These are phyloP conservation scores for Chlorops oryzae DNA, from an alignment of 1,140 invertebrate species.

Conservation along the genomic window DNA sequence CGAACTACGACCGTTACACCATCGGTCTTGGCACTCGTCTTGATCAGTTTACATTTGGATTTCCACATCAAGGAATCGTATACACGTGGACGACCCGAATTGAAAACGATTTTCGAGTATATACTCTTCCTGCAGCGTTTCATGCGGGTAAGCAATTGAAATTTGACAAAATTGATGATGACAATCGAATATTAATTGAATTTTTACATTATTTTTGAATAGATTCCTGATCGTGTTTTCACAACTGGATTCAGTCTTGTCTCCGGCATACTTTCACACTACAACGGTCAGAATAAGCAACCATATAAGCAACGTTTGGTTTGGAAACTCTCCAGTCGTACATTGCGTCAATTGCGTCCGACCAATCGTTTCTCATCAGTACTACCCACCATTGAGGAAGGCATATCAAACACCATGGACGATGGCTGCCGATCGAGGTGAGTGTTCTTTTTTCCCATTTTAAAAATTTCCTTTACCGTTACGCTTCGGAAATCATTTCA, in stretches of 20 bases:
- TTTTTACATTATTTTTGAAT: slow-evolving; percentile 14
- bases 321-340: slow-evolving; percentile 62
- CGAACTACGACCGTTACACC: slow-evolving; percentile 60
- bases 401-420: slow-evolving; percentile 41
- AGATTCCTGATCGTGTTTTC: slow-evolving; percentile 64
- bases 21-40: slow-evolving; percentile 63
- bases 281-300: slow-evolving; percentile 63
- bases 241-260: slow-evolving; percentile 56
- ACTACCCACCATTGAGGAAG: slow-evolving; percentile 67
- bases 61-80: slow-evolving; percentile 47
- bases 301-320: slow-evolving; percentile 67
- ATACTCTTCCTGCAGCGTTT: slow-evolving; percentile 46
- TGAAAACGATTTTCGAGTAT: slow-evolving; percentile 45
- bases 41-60: slow-evolving; percentile 62
- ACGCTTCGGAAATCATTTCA: not conserved
- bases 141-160: slow-evolving; percentile 29
- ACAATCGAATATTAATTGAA: not conserved
- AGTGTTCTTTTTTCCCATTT: slow-evolving; percentile 10
- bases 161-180: not conserved
- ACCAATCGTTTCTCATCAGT: slow-evolving; percentile 66
- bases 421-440: slow-evolving; percentile 44
- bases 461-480: not conserved
- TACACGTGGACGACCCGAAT: slow-evolving; percentile 40
- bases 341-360: slow-evolving; percentile 62
- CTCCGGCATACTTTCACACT: slow-evolving; percentile 57